Base-by-base conservation (phyloP, 2,888 invertebrate genomes). In the Tetropium fuscum region DNA sequence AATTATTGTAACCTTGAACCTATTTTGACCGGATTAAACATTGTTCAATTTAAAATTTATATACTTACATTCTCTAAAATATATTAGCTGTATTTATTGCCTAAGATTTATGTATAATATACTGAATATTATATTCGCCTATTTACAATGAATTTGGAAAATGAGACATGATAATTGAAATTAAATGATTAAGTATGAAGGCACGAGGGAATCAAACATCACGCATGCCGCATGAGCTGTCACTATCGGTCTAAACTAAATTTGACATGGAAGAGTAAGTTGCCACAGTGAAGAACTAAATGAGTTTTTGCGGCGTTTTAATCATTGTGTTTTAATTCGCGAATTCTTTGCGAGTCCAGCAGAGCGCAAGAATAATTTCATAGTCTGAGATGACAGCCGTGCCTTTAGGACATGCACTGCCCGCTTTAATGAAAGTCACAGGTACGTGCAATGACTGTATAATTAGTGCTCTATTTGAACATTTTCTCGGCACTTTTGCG, bases 341-440 rank as follows among this genome's bases (percentile, higher is more conserved):
- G 68, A 67, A 69, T 73, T 73, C 73, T 70, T 75, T 73, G 71
- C 48, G 67, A 64, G 68, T 60, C 64, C 72, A 67, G 47, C 74
- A 64, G 63, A 66, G 73, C 74, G 74, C 66, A 74, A 74, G 71
- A 74, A 74, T 72, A 73, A 76, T 75, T 74, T 73, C 71, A 71
- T 75, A 72, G 72, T 72, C 71, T 66, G 71, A 72, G 72, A 72
- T 72, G 75, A 74, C 74, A 71, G 71, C 69, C 64, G 58, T 69
- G 73, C 73, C 74, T 71, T 58, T 66, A 64, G 74, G 75, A 72
- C 65, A 73, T 64, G 54, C 63, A 70, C 70, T 71, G 74, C 72
- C 72, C 71, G 72, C 66, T 71, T 73, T 74, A 73, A 75, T 75
- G 74, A 75, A 72, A 64, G 68, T 66, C 72, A 67, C n/a, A n/a